Base-by-base conservation (phyloP, 2,888 invertebrate species). In the Resseliella maxima region DNA sequence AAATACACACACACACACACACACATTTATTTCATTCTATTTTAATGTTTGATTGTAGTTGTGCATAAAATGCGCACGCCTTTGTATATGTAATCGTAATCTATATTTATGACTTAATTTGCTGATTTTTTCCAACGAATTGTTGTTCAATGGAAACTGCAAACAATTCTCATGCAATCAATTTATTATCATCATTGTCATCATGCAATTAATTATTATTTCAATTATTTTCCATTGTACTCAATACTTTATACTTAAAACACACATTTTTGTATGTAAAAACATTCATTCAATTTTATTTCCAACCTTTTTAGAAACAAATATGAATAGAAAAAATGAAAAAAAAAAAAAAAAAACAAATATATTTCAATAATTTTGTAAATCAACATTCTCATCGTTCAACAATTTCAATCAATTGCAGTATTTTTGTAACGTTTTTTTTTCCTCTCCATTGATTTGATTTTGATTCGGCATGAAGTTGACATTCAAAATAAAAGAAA, bases 81-180 rank as follows among this genome's bases (percentile, higher is more conserved):
- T n/a, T 2, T 72, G 18, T 72, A 72, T 31, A 72, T 72, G 72
- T 31, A 72, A 72, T 59, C 27, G 59, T 59, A 59, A 59, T 59
- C 27, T 59, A 59, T 59, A 59, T 72, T 72, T 72, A 72, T 72
- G 72, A 72, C 72, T 72, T 72, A 31, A 72, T 72, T 72, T 72
- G 31, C 31, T n/a, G 35, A 5, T 18, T 41, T 41, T 31, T 72
- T 72, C 31, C 31, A 10, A 72, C 31, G 12, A 1, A 3, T 27
- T 31, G 31, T 72, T 72, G 72, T 31, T 72, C 31, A 72, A 72
- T 72, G 31, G 72, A 35, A n/a, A 72, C 59, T 6, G n/a, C 59
- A 59, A 59, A 24, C 24, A 10, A 24, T 59, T n/a, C 24, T 31
- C 72, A 72, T 72, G 72, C 31, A 31, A 72, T 15, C 31, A 0